These are phyloP conservation scores for Dermolepida albohirtum DNA, from an alignment of 2,888 invertebrate genomes.

Conservation along the genomic window DNA sequence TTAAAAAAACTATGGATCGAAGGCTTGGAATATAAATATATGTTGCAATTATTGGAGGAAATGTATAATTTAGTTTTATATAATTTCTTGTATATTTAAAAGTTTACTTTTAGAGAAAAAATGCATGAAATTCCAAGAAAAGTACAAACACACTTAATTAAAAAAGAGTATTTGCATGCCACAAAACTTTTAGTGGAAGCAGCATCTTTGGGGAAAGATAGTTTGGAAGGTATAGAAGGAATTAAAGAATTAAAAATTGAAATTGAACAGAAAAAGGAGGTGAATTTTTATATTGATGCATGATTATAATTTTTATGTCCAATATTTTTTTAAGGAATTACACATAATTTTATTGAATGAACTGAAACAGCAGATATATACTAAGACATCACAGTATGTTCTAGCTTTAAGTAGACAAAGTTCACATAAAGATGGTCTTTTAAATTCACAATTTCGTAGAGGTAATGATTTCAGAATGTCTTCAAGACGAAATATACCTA, in stretches of 20 bases:
- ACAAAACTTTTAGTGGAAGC: slow-evolving; percentile 84
- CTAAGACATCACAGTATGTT: slow-evolving; percentile 62
- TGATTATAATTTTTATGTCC: neutral
- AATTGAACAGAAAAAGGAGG: slow-evolving; percentile 76
- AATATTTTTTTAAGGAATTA: slow-evolving; percentile 67
- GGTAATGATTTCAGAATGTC: slow-evolving; percentile 71
- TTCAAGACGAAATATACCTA: slow-evolving; percentile 68
- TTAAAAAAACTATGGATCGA: slow-evolving; percentile 94
- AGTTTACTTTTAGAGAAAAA: slow-evolving; percentile 72
- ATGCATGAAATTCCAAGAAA: slow-evolving; percentile 79
- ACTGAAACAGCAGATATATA: slow-evolving; percentile 78
- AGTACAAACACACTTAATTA: slow-evolving; percentile 73
- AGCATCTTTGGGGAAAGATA: slow-evolving; percentile 75
- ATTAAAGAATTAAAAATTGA: slow-evolving; percentile 83
- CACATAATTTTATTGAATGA: slow-evolving; percentile 78
- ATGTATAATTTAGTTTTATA: slow-evolving; percentile 72
- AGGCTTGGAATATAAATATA: slow-evolving; percentile 95
- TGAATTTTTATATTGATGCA: slow-evolving; percentile 51
- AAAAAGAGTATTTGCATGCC: slow-evolving; percentile 86
- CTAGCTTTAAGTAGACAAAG: slow-evolving; percentile 71
- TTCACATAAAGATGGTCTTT: slow-evolving; percentile 68
- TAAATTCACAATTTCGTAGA: slow-evolving; percentile 69
- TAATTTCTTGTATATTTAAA: neutral
- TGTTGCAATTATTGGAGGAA: slow-evolving; percentile 88
- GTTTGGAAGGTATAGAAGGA: slow-evolving; percentile 85